Evolutionary conservation across 2,797 vertebrate genomes (phyloP).

Genomic region (Merluccius polli): DNA sequence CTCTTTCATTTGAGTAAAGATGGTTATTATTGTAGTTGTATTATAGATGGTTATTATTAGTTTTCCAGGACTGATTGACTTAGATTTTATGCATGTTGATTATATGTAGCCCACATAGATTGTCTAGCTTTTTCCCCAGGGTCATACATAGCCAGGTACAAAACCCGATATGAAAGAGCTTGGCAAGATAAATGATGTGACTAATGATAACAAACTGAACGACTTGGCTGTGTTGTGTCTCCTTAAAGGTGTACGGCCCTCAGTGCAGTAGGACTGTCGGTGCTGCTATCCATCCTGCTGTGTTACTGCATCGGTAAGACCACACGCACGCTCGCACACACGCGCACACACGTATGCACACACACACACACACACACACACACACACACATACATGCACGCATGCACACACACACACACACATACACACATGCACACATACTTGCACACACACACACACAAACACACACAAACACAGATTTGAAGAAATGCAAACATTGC

Average conservation of each 20-base stretch:
- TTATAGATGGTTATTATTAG: too few relatives aligned
- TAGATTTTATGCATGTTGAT: not conserved
- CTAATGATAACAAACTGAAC: not conserved
- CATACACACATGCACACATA: not conserved
- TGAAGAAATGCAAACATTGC: too few relatives aligned
- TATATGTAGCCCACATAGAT: not conserved
- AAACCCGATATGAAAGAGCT: too few relatives aligned
- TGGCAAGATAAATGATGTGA: too few relatives aligned
- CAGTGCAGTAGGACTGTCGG: slow-evolving; percentile 90
- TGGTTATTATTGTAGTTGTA: too few relatives aligned
- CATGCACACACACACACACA: not conserved
- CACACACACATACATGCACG: not conserved
- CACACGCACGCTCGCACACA: slow-evolving; percentile 4
- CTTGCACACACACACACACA: too few relatives aligned
- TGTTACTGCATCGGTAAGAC: slow-evolving; percentile 95
- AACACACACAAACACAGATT: not conserved
- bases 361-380: slow-evolving; percentile 1
- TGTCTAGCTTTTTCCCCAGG: not conserved
- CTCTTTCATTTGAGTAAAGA: too few relatives aligned
- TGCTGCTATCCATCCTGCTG: slow-evolving; percentile 91
- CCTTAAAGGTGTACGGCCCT: slow-evolving; percentile 88
- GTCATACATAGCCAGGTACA: too few relatives aligned
- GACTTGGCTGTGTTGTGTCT: not conserved
- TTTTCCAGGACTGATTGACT: not conserved
- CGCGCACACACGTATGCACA: slow-evolving; percentile 13